Base-by-base conservation (phyloP, 2,888 invertebrate species). In the Clitarchus hookeri region DNA sequence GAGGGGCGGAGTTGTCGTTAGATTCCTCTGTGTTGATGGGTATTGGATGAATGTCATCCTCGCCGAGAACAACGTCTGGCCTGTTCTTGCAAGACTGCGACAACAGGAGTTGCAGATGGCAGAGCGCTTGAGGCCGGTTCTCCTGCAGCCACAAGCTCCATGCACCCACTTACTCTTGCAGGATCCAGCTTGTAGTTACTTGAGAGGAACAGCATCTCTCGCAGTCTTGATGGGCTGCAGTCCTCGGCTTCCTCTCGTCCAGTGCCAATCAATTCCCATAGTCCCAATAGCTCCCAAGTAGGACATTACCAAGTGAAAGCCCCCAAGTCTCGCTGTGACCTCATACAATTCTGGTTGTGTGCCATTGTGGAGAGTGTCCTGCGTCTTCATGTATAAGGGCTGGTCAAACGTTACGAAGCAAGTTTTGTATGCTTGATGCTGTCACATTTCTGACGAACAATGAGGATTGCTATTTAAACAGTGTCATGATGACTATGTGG, bases 271-370 rank as follows among this genome's bases (percentile, higher is more conserved):
- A n/a, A n/a, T n/a, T n/a, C n/a, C n/a, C n/a, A 88, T 88, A 54
- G 79, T 85, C 2, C 84, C 84, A 65, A 86, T 84, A 36, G n/a
- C 25, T 84, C 86, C 86, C 86, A 87, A 85, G 78, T 77, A 87
- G 23, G 86, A 87, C 87, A 87, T 88, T 19, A 86, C 13, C 23
- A 88, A 83, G 53, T 88, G 87, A 26, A 88, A 88, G 16, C 87
- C 88, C 78, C 84, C 88, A 19, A 88, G 87, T 79, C 89, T 85
- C 23, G 88, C 87, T 79, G 89, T 86, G 77, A 89, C 86, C 54
- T 87, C 86, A 16, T 85, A 65, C 44, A 87, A 84, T 48, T 12
- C 36, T 16, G 86, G 84, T 26, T 88, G 86, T 86, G 88, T 84
- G 86, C 88, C 87, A 13, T 44, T 26, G 27, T 27, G 82, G 13